Evolutionary conservation across 2,888 invertebrate species (phyloP).

Genomic region (Ophion obscuratus): DNA sequence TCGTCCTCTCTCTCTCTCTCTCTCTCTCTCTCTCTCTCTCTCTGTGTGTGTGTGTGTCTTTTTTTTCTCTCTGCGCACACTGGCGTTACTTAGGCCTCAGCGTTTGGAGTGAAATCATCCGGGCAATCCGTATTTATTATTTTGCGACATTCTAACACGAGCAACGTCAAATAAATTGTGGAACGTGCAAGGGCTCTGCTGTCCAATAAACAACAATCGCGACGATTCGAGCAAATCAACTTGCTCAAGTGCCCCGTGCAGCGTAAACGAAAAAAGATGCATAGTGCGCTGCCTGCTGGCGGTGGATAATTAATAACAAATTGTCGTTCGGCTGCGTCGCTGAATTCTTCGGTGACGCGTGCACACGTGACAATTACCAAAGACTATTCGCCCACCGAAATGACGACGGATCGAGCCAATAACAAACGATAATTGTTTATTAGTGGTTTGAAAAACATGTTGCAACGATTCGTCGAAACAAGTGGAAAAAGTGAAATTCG

Average conservation of each 20-base stretch:
- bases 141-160: constrained; percentile 47
- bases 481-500: not conserved
- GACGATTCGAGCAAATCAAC: constrained; percentile 48
- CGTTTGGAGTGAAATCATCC: constrained; percentile 52
- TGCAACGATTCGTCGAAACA: not conserved
- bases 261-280: not conserved
- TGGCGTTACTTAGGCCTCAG: constrained; percentile 29
- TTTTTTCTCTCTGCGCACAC: constrained; percentile 4
- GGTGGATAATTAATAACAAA: constrained; percentile 53
- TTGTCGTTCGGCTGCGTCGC: not conserved
- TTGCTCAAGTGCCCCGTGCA: constrained; percentile 41
- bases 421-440: not conserved
- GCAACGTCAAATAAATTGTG: constrained; percentile 63
- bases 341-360: constrained; percentile 28
- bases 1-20: constrained; percentile 6
- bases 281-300: constrained; percentile 1
- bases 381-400: not conserved
- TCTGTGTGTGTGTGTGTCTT: constrained; percentile 6
- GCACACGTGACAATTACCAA: not conserved
- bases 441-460: not conserved
- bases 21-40: constrained; percentile 3
- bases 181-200: constrained; percentile 42
- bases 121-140: constrained; percentile 54
- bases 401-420: not conserved
- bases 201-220: constrained; percentile 66